Evolutionary conservation across 2,797 vertebrate species (phyloP).

Genomic region (Cheirogaleus major): DNA sequence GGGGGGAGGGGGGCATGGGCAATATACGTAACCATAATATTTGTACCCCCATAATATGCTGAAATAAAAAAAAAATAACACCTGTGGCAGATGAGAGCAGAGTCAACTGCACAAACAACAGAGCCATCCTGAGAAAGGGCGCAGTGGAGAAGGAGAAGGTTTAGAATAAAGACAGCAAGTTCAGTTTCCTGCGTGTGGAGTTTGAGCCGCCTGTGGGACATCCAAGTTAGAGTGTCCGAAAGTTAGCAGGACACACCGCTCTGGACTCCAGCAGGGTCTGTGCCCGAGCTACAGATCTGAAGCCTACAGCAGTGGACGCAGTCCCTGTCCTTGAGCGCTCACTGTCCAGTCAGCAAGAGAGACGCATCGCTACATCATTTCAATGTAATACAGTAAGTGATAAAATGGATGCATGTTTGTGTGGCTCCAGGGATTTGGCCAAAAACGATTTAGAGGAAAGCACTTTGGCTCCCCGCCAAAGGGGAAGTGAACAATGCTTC

Average conservation of each 20-base stretch:
- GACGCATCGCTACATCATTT: neutral
- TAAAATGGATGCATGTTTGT: slow-evolving; percentile 39
- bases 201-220: neutral
- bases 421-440: slow-evolving; percentile 64
- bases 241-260: neutral
- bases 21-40: too few relatives aligned
- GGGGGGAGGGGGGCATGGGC: too few relatives aligned
- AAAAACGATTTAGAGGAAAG: slow-evolving; percentile 47
- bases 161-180: neutral
- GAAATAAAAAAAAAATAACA: neutral
- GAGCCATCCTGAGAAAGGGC: neutral
- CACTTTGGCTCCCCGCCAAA: slow-evolving; percentile 44
- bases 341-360: neutral
- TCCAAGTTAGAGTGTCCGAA: neutral
- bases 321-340: neutral
- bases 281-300: neutral
- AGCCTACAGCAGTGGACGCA: accelerated
- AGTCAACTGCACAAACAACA: accelerated
- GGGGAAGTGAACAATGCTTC: neutral
- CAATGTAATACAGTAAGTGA: slow-evolving; percentile 22
- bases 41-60: too few relatives aligned
- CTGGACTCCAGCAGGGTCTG: too few relatives aligned
- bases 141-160: neutral
- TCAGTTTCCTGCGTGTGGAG: neutral
- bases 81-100: accelerated